A percentile compares a stretch with the other conserved stretches of the same genome.
phyloP scores from a whole-genome alignment of 2,113 vertebrate genomes.

The Hyaena hyaena region DNA sequence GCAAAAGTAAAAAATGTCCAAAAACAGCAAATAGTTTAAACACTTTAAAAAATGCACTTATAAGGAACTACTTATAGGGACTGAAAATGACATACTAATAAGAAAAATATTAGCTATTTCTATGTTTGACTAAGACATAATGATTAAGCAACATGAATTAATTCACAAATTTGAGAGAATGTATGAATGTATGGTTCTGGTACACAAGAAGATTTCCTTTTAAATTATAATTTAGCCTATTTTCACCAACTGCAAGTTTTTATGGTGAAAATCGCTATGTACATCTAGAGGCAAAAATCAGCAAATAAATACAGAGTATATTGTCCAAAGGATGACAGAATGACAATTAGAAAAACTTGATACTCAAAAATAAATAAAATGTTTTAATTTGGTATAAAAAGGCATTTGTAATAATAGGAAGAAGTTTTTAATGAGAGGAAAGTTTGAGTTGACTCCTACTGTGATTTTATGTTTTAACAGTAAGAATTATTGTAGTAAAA shows the following conservation, averaged over 20 bases:
- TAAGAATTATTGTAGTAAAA: neutral
- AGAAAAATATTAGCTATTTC: slow-evolving; percentile 17
- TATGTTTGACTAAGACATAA: neutral
- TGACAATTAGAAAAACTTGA: neutral
- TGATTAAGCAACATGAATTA: neutral
- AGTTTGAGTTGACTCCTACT: neutral
- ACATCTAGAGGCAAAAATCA: neutral
- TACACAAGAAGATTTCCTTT: neutral
- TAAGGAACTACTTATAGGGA: neutral
- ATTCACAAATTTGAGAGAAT: neutral
- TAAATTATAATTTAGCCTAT: neutral
- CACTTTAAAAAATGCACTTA: neutral
- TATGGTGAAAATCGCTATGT: neutral
- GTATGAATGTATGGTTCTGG: neutral
- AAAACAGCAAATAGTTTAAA: neutral
- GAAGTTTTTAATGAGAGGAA: neutral
- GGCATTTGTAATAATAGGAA: neutral
- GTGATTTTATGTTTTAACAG: neutral
- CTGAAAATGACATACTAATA: neutral
- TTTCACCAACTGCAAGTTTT: neutral
- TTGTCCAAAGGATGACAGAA: neutral
- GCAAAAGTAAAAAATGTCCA: neutral
- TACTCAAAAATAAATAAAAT: neutral
- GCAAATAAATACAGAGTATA: neutral
- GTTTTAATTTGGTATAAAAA: neutral